phyloP scores from a whole-genome alignment of 2,113 vertebrate species.

The Regulus satrapa region DNA sequence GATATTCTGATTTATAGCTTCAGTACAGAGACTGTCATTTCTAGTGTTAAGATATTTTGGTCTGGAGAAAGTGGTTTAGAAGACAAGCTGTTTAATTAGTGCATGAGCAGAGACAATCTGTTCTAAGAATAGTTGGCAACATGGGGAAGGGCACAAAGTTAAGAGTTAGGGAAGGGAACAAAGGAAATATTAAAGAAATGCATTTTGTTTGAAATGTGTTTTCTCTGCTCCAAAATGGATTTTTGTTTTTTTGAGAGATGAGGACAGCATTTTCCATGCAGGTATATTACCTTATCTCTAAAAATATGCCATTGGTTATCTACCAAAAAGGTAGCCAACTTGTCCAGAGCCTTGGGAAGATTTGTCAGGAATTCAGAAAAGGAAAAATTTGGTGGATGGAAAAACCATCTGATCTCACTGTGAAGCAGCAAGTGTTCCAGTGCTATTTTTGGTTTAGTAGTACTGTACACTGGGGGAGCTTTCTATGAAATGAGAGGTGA shows the following conservation, averaged over 20 bases:
- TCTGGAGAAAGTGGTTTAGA: background rate
- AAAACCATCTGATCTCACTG: background rate
- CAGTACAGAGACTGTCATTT: background rate
- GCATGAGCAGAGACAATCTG: background rate
- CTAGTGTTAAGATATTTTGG: background rate
- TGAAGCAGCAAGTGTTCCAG: background rate
- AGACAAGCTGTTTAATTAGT: background rate
- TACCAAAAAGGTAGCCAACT: background rate
- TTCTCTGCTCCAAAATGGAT: background rate
- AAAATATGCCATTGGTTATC: background rate
- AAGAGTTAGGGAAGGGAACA: background rate
- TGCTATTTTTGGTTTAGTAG: background rate
- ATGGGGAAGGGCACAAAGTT: background rate
- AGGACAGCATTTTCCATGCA: background rate
- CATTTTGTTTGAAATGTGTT: background rate
- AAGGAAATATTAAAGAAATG: background rate
- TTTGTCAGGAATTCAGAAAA: slow-evolving; percentile 10
- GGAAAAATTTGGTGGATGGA: background rate
- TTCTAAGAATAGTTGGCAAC: background rate
- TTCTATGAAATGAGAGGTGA: background rate
- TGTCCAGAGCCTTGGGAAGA: background rate
- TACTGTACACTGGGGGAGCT: background rate
- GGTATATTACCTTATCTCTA: background rate
- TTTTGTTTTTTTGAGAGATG: too few relatives aligned
- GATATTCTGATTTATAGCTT: background rate